Evolutionary conservation across 1,140 invertebrate species (phyloP).

Genomic region (Pseudachorutes palmiensis): DNA sequence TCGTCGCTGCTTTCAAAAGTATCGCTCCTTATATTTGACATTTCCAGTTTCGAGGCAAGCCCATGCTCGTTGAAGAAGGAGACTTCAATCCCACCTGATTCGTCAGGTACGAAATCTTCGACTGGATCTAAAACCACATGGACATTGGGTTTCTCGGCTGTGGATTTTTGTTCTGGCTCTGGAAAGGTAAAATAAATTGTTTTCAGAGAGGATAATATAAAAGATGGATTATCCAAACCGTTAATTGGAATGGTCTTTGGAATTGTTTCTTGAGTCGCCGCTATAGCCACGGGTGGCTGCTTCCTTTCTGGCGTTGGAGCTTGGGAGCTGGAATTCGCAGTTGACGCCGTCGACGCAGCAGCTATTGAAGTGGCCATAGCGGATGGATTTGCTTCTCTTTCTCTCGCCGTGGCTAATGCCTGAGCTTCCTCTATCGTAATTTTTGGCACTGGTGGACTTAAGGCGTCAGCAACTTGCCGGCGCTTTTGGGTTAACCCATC

Average conservation of each 20-base stretch:
- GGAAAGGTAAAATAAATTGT: neutral
- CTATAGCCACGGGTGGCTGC: neutral
- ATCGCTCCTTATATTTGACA: slow-evolving; percentile 40
- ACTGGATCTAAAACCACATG: slow-evolving; percentile 47
- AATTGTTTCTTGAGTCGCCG: neutral
- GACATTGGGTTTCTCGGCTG: neutral
- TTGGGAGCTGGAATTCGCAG: neutral
- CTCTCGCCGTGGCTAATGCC: slow-evolving; percentile 13
- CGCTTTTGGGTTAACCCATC: slow-evolving; percentile 63
- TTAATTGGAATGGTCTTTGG: neutral
- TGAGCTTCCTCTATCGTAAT: slow-evolving; percentile 29
- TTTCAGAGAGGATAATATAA: neutral
- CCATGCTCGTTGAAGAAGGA: slow-evolving; percentile 73
- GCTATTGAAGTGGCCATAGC: neutral
- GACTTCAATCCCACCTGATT: slow-evolving; percentile 61
- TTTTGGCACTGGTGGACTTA: slow-evolving; percentile 36
- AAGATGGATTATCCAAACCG: neutral
- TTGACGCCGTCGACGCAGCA: neutral
- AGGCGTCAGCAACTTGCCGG: slow-evolving; percentile 58
- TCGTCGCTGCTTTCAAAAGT: slow-evolving; percentile 60
- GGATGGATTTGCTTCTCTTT: neutral
- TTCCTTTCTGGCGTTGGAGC: neutral
- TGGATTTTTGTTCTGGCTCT: neutral
- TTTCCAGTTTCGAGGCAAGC: slow-evolving; percentile 45
- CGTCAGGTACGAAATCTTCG: slow-evolving; percentile 79